Evolutionary conservation across 2,888 invertebrate species (phyloP).

Genomic region (Phaonia tiefii): DNA sequence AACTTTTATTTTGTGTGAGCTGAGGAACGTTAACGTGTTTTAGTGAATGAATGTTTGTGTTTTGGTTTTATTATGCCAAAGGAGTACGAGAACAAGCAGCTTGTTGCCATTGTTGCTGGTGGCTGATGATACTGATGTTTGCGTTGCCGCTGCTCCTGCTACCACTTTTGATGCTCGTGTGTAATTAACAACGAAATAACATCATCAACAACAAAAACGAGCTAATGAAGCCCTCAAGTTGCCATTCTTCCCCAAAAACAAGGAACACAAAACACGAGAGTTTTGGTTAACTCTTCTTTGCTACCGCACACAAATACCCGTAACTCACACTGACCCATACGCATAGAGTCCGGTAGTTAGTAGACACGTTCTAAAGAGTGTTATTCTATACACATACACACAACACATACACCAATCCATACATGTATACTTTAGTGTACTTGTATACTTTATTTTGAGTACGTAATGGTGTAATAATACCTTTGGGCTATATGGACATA

Average conservation of each 20-base stretch:
- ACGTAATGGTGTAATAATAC: conserved; percentile 71
- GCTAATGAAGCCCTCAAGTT: conserved; percentile 67
- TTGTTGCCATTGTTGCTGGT: conserved; percentile 24
- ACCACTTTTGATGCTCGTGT: conserved; percentile 55
- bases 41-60: conserved; percentile 22
- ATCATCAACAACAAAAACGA: conserved; percentile 63
- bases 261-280: neutral
- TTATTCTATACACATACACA: neutral
- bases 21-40: no score
- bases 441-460: conserved; percentile 64
- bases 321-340: no score
- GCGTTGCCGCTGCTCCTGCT: conserved; percentile 28
- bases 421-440: conserved; percentile 23
- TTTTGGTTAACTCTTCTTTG: conserved; percentile 26
- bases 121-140: conserved; percentile 2
- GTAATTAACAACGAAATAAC: conserved; percentile 65
- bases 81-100: neutral
- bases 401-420: no score
- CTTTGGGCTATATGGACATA: conserved; percentile 62
- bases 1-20: neutral
- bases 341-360: no score
- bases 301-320: no score
- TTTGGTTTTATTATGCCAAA: conserved; percentile 9
- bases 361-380: no score
- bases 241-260: conserved; percentile 11